Evolutionary conservation across 1,140 invertebrate genomes (phyloP).

Genomic region (Zophobas atratus): DNA sequence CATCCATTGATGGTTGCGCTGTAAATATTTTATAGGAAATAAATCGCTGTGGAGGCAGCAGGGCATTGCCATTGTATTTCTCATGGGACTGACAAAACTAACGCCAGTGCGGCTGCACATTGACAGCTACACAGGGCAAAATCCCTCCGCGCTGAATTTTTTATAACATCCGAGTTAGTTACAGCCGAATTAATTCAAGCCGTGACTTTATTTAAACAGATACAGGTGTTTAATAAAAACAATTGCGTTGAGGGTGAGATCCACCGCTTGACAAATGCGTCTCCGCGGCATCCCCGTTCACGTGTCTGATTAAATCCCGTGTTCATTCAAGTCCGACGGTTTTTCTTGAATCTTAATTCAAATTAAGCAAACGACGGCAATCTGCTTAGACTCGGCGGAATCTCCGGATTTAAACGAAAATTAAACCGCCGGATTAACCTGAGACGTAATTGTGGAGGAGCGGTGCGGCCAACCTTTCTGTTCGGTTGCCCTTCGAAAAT

Average conservation of each 20-base stretch:
- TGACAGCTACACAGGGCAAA: constrained; percentile 41
- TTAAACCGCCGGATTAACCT: neutral
- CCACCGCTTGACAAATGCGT: no score
- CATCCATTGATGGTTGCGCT: constrained; percentile 31
- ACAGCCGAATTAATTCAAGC: constrained; percentile 14
- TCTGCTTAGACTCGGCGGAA: neutral
- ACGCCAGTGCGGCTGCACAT: constrained; percentile 43
- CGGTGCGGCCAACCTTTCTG: neutral
- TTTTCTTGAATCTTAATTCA: no score
- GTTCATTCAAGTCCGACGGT: no score
- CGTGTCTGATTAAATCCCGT: no score
- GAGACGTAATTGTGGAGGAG: neutral
- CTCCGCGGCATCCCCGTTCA: no score
- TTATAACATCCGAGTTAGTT: constrained; percentile 21
- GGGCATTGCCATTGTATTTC: constrained; percentile 46
- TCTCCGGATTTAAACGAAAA: neutral
- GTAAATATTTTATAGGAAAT: constrained; percentile 47
- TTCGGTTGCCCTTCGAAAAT: neutral
- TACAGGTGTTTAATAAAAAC: constrained; percentile 6
- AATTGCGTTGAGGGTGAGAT: neutral
- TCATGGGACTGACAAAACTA: constrained; percentile 49
- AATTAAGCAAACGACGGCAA: neutral
- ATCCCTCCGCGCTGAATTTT: constrained; percentile 20
- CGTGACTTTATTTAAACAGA: constrained; percentile 25
- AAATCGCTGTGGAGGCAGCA: constrained; percentile 47